phyloP scores from a whole-genome alignment of 2,797 vertebrate genomes.

The Acropternis orthonyx region DNA sequence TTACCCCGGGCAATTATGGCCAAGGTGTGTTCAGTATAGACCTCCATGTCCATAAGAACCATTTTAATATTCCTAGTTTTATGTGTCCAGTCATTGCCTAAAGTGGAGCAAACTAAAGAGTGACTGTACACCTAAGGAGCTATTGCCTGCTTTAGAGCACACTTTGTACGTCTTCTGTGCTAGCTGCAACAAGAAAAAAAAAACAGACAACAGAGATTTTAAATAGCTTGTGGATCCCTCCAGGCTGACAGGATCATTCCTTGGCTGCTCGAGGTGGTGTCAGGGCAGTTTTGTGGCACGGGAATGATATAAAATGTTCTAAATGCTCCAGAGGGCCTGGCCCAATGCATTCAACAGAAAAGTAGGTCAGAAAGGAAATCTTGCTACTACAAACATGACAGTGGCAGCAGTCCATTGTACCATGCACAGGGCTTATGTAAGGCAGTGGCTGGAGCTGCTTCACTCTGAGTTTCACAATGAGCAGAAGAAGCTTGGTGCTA shows the following conservation, averaged over 20 bases:
- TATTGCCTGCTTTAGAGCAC: neutral
- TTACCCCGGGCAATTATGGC: neutral
- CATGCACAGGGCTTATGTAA: conserved; percentile 32
- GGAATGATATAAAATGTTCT: neutral
- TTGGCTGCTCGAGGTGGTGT: neutral
- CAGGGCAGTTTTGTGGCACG: neutral
- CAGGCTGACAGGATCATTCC: neutral
- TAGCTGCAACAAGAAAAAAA: neutral
- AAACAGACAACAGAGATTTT: neutral
- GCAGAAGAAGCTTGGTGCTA: neutral
- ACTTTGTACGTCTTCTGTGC: neutral
- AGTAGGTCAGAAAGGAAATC: conserved; percentile 59
- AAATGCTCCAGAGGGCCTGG: neutral
- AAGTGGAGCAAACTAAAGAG: neutral
- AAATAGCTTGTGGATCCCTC: neutral
- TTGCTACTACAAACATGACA: neutral
- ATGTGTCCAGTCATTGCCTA: neutral
- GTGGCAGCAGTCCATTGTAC: conserved; percentile 23
- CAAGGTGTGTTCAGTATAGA: neutral
- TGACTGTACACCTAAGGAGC: neutral
- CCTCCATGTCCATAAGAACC: neutral
- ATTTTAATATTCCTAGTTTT: neutral
- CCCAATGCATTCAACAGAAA: neutral
- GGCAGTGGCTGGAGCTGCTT: neutral
- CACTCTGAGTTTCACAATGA: neutral